These are phyloP conservation scores for Addax nasomaculatus DNA, from an alignment of 2,113 vertebrate species.

Conservation along the genomic window DNA sequence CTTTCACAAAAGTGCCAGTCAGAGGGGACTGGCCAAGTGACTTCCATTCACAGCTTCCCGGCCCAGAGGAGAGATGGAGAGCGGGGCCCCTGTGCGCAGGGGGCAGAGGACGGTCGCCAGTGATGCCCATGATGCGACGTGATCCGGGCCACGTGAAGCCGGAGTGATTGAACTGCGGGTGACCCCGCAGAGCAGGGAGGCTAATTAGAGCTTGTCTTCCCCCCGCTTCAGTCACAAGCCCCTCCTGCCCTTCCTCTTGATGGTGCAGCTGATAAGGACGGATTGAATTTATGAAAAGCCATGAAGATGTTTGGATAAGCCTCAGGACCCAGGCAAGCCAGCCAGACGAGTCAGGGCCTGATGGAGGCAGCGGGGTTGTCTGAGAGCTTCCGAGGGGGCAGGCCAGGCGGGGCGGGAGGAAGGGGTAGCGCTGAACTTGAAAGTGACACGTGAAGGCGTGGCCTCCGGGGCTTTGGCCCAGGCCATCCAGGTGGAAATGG, in stretches of 20 bases:
- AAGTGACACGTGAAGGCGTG: not conserved
- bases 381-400: conserved; percentile 25
- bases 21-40: not conserved
- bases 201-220: conserved; percentile 77
- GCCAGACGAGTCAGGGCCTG: conserved; percentile 76
- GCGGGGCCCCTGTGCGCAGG: not conserved
- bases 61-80: not conserved
- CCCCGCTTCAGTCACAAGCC: conserved; percentile 72
- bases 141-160: conserved; percentile 70
- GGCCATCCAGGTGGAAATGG: not conserved
- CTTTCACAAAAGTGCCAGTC: rapidly evolving
- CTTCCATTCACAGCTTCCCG: not conserved
- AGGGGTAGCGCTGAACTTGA: not conserved
- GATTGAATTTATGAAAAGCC: conserved; percentile 79
- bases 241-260: conserved; percentile 79
- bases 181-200: conserved; percentile 72
- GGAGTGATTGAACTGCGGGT: conserved; percentile 69
- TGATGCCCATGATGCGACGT: not conserved
- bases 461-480: not conserved
- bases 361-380: conserved; percentile 55
- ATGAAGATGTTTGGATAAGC: conserved; percentile 84
- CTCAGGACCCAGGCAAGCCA: conserved; percentile 69
- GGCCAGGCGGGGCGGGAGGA: conserved; percentile 19
- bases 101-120: not conserved
- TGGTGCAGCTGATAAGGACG: conserved; percentile 77